Conservation (phyloP, 2,797 vertebrate genomes). For the Clarias laeviceps region DNA sequence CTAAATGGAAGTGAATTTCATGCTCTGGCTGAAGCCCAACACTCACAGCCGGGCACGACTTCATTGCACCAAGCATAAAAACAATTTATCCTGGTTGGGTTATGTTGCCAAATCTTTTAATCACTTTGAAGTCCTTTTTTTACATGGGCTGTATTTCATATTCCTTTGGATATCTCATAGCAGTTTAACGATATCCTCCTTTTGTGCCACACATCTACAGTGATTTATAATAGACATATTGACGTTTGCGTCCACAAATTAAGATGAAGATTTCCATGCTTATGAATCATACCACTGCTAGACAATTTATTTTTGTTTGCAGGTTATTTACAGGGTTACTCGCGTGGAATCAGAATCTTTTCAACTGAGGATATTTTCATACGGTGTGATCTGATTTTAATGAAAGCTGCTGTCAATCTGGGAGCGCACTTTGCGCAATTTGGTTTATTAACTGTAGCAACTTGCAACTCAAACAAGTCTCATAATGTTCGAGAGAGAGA, state of each 20-base stretch:
- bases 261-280: conserved; percentile 63
- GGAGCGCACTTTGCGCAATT: conserved; percentile 66
- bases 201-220: conserved; percentile 48
- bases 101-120: conserved; percentile 65
- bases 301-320: conserved; percentile 66
- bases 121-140: conserved; percentile 61
- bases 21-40: conserved; percentile 55
- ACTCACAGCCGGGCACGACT: conserved; percentile 53
- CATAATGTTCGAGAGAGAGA: conserved; percentile 65
- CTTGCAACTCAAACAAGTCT: conserved; percentile 63
- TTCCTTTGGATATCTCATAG: conserved; percentile 54
- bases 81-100: conserved; percentile 63
- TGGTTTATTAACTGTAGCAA: conserved; percentile 65
- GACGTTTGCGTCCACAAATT: conserved; percentile 42
- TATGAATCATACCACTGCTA: conserved; percentile 66
- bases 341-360: conserved; percentile 69
- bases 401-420: conserved; percentile 77
- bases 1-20: conserved; percentile 65
- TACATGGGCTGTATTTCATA: conserved; percentile 60
- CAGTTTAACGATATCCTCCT: conserved; percentile 62
- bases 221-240: conserved; percentile 56
- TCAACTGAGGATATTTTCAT: conserved; percentile 73
- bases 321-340: conserved; percentile 70
- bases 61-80: conserved; percentile 64
- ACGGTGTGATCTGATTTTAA: conserved; percentile 72